These are phyloP conservation scores for Chaetogeoica ovagalla DNA, from an alignment of 2,888 invertebrate species.

Conservation along the genomic window DNA sequence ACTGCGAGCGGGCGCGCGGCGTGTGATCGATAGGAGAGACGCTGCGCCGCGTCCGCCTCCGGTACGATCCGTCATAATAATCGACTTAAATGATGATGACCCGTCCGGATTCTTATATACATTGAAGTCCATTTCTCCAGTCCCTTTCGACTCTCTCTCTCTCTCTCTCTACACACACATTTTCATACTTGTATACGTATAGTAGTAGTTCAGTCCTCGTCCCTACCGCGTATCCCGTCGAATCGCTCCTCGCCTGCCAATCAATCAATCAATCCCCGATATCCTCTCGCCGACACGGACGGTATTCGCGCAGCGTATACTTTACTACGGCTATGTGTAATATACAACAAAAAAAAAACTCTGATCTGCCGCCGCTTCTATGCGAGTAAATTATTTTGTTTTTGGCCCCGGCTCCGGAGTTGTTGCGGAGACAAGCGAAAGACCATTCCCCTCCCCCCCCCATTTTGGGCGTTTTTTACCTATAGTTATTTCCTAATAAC, in stretches of 20 bases:
- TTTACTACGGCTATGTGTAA: too few species aligned
- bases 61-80: slow-evolving; percentile 38
- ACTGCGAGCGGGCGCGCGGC: neutral
- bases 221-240: neutral
- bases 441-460: too few species aligned
- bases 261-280: slow-evolving; percentile 25
- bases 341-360: too few species aligned
- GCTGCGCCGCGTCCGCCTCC: neutral
- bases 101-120: slow-evolving; percentile 21
- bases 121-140: neutral
- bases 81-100: slow-evolving; percentile 35
- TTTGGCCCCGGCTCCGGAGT: too few species aligned
- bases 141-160: neutral
- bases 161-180: neutral
- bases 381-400: too few species aligned
- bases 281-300: neutral
- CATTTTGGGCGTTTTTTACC: too few species aligned
- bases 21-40: neutral
- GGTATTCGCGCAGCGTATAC: too few species aligned
- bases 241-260: slow-evolving; percentile 1
- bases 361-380: too few species aligned
- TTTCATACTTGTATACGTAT: neutral
- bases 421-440: too few species aligned
- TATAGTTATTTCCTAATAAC: too few species aligned
- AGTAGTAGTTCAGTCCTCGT: neutral